Evolutionary conservation across 2,797 vertebrate genomes (phyloP).

Genomic region (Linurgus olivaceus): DNA sequence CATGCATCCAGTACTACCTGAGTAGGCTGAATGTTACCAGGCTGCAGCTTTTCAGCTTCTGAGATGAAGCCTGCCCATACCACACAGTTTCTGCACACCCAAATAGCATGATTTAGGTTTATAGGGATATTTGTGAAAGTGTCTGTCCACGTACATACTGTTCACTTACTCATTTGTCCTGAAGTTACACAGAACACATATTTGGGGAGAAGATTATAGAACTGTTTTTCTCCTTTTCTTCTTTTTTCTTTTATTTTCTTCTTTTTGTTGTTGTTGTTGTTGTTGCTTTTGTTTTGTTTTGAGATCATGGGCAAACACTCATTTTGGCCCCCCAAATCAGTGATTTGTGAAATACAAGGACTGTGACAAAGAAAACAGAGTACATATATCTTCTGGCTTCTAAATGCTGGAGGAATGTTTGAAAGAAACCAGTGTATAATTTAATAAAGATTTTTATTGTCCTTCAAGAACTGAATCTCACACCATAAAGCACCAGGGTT

Average conservation of each 20-base stretch:
- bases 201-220: not conserved
- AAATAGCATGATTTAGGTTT: not conserved
- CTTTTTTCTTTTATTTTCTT: fast-evolving
- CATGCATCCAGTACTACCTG: not conserved
- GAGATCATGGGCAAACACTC: not conserved
- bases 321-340: not conserved
- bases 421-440: not conserved
- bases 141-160: not conserved
- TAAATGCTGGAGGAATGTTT: not conserved
- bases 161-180: not conserved
- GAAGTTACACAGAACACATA: not conserved
- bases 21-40: not conserved
- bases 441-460: conserved; percentile 2
- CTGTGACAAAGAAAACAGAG: not conserved
- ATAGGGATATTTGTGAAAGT: not conserved
- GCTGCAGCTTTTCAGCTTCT: not conserved
- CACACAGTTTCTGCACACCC: not conserved
- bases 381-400: not conserved
- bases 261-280: not conserved
- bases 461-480: not conserved
- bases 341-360: not conserved
- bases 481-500: not conserved
- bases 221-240: not conserved
- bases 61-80: not conserved
- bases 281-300: not conserved